Evolutionary conservation across 2,888 invertebrate genomes (phyloP).

Genomic region (Chloroclysta siterata): DNA sequence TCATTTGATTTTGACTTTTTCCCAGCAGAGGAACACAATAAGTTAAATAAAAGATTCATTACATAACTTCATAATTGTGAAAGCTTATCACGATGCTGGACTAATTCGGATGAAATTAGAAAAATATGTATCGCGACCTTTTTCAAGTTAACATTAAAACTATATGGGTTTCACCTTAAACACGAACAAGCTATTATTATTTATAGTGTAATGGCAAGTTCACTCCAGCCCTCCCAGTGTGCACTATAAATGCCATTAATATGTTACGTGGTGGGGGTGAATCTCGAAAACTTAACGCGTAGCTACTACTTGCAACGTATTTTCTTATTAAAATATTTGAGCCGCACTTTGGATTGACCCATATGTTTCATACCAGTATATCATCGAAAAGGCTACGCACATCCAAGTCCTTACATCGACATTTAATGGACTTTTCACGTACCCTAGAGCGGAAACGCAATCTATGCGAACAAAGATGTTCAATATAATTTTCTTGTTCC

Average conservation of each 20-base stretch:
- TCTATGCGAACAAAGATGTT: constrained; percentile 49
- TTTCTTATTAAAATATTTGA: neutral
- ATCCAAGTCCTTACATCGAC: constrained; percentile 37
- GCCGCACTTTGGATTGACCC: neutral
- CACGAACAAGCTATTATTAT: neutral
- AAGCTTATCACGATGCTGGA: no score
- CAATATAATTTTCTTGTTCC: constrained; percentile 58
- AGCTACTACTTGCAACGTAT: neutral
- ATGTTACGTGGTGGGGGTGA: neutral
- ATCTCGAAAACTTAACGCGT: neutral
- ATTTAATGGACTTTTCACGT: constrained; percentile 50
- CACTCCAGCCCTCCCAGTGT: neutral
- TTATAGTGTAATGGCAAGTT: neutral
- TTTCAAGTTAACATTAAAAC: neutral
- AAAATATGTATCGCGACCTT: no score
- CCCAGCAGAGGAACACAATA: no score
- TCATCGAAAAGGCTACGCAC: neutral
- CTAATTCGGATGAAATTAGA: no score
- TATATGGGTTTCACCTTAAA: neutral
- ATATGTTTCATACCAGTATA: neutral
- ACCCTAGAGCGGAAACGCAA: constrained; percentile 46
- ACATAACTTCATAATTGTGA: no score
- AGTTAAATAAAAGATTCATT: no score
- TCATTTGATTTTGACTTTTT: no score
- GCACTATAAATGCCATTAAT: neutral